phyloP scores from a whole-genome alignment of 2,113 vertebrate genomes.

The Clarias magur region DNA sequence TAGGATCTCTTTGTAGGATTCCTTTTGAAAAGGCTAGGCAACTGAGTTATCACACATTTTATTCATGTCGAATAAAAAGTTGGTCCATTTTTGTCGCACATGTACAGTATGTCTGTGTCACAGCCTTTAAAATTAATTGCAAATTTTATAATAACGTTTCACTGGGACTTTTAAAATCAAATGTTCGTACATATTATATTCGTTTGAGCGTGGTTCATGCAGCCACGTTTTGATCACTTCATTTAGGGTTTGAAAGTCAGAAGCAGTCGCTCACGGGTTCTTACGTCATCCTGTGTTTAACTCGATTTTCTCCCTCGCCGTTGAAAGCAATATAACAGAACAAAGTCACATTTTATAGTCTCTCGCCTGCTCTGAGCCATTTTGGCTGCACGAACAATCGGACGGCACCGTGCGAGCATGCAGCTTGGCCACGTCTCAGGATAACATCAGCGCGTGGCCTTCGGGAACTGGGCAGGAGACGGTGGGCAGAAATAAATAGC shows the following conservation, averaged over 20 bases:
- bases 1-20: slow-evolving; percentile 21
- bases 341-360: slow-evolving; percentile 62
- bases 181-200: slow-evolving; percentile 24
- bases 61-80: not conserved
- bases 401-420: slow-evolving; percentile 32
- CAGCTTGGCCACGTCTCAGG: slow-evolving; percentile 32
- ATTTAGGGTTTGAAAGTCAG: slow-evolving; percentile 16
- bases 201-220: not conserved
- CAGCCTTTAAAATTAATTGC: slow-evolving; percentile 3
- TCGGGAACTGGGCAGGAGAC: slow-evolving; percentile 27
- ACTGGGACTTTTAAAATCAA: slow-evolving; percentile 42
- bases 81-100: not conserved
- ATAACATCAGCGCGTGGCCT: slow-evolving; percentile 42
- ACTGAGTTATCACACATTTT: not conserved
- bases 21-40: not conserved
- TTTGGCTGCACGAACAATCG: slow-evolving; percentile 28
- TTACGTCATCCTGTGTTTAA: slow-evolving; percentile 46
- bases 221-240: slow-evolving; percentile 28
- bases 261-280: slow-evolving; percentile 2
- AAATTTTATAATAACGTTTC: slow-evolving; percentile 11
- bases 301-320: slow-evolving; percentile 37
- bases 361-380: slow-evolving; percentile 66
- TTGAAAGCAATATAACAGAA: slow-evolving; percentile 58
- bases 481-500: slow-evolving; percentile 45
- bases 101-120: not conserved